A percentile compares a stretch with the other conserved stretches of the same genome.
Conservation (phyloP, 2,888 invertebrate species). For the Meghimatium bilineatum region DNA sequence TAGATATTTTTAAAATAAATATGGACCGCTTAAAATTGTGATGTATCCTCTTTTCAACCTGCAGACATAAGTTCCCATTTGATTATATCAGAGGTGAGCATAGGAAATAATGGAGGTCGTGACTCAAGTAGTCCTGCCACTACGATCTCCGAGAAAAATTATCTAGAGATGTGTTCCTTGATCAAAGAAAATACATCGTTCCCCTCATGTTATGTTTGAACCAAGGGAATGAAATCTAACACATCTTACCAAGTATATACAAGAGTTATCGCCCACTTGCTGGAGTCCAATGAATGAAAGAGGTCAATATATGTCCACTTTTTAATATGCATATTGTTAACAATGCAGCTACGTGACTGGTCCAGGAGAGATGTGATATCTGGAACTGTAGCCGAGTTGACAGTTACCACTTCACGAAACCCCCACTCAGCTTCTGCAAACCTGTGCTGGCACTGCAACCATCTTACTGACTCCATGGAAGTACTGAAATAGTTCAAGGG, state of each 20-base stretch:
- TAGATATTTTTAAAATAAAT: too few relatives aligned
- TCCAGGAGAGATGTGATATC: constrained; percentile 64
- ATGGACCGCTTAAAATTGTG: too few relatives aligned
- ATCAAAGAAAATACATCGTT: too few relatives aligned
- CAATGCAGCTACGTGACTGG: constrained; percentile 61
- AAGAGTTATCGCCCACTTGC: constrained; percentile 61
- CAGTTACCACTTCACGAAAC: constrained; percentile 66
- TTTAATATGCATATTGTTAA: constrained; percentile 66
- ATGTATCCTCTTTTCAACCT: too few relatives aligned
- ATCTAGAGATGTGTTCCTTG: too few relatives aligned
- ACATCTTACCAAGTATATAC: constrained; percentile 63
- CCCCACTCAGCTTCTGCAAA: constrained; percentile 65
- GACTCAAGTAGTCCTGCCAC: too few relatives aligned
- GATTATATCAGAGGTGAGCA: too few relatives aligned
- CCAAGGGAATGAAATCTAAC: too few relatives aligned
- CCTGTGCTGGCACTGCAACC: constrained; percentile 65
- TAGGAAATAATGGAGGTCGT: too few relatives aligned
- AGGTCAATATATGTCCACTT: constrained; percentile 64
- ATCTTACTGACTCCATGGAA: constrained; percentile 65
- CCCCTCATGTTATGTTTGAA: too few relatives aligned
- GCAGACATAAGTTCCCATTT: too few relatives aligned
- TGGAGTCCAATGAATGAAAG: constrained; percentile 58
- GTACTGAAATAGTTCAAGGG: constrained; percentile 54
- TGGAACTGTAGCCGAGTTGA: constrained; percentile 62
- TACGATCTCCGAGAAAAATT: too few relatives aligned